Evolutionary conservation across 2,888 invertebrate species (phyloP).

Genomic region (Apotomis capreana): DNA sequence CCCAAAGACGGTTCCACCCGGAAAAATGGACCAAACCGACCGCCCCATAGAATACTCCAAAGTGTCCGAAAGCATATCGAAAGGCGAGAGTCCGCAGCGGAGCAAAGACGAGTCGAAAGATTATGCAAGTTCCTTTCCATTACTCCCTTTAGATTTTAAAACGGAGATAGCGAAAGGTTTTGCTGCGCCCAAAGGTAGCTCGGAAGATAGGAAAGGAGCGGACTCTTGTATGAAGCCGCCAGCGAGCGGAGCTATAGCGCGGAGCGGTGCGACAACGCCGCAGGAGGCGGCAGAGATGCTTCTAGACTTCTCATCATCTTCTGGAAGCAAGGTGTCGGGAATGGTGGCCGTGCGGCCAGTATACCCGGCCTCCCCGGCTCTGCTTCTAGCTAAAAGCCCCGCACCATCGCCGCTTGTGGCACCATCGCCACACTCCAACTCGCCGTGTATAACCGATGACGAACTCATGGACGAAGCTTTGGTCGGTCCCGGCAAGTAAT

Average conservation of each 20-base stretch:
- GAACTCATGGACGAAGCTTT: constrained; percentile 95
- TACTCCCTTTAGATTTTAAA: constrained; percentile 76
- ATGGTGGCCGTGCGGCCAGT: constrained; percentile 83
- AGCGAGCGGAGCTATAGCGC: constrained; percentile 70
- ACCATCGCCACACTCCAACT: constrained; percentile 87
- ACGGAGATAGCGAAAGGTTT: constrained; percentile 78
- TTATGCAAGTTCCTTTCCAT: constrained; percentile 65
- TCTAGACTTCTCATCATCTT: constrained; percentile 85
- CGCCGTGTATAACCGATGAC: constrained; percentile 93
- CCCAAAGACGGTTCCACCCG: constrained; percentile 69
- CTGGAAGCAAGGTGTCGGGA: constrained; percentile 82
- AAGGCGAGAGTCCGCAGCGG: constrained; percentile 68
- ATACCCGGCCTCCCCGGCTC: constrained; percentile 86
- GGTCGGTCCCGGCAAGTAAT: constrained; percentile 89
- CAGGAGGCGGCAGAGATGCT: constrained; percentile 86
- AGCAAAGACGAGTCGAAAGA: constrained; percentile 74
- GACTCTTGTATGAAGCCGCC: constrained; percentile 79
- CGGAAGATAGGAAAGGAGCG: constrained; percentile 76
- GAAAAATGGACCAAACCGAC: constrained; percentile 65
- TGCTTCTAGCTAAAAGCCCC: constrained; percentile 90
- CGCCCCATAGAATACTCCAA: constrained; percentile 72
- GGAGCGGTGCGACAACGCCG: constrained; percentile 77
- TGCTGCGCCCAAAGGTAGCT: constrained; percentile 73
- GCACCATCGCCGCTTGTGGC: constrained; percentile 87
- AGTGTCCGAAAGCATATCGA: constrained; percentile 70